Base-by-base conservation (phyloP, 92 coral and sea anemone genomes). In the Phenganax subtilis region DNA sequence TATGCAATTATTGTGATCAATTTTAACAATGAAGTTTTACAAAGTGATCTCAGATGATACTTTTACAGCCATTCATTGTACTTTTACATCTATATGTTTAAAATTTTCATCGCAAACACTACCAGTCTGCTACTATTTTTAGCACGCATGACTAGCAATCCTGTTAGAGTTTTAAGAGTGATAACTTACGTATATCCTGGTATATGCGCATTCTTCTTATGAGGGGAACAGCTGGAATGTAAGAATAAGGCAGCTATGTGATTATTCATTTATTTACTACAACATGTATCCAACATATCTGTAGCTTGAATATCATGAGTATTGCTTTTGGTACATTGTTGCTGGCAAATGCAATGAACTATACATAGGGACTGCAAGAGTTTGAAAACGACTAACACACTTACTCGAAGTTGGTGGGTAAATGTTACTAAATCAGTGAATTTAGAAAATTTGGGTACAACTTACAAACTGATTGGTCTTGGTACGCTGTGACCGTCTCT, bases 131-230 rank as follows among this genome's bases (percentile, higher is more conserved):
- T 65, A 65, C 25, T 65, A 17, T 65, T 9, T 65, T 59, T 12
- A 14, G 3, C 12, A 14, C 73, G 30, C 12, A 1, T 3, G 17
- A 16, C 31, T 28, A 11, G 25, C 12, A 14, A 11, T 16, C 73
- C 31, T 15, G 25, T 11, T 11, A 14, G 15, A 16, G 28, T 20
- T 27, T 58, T 12, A 27, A 54, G 12, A 0, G 16, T 44, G 7
- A 20, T 57, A 12, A 75, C 97, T 88, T 86, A 94, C 98, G 85
- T 85, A 79, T 94, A 94, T 82, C 98, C 98, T 55, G 98, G 98
- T 8, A 94, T 84, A 61, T 94, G 96, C 25, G 86, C 89, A 55
- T 87, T 87, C 91, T 86, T 94, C 71, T 87, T 92, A 84, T 88
- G 92, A 72, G 92, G 98, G 51, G 96, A 92, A 78, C 98, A 94